Conservation (phyloP, 2,797 vertebrate genomes). For the Silurus lanzhouensis region DNA sequence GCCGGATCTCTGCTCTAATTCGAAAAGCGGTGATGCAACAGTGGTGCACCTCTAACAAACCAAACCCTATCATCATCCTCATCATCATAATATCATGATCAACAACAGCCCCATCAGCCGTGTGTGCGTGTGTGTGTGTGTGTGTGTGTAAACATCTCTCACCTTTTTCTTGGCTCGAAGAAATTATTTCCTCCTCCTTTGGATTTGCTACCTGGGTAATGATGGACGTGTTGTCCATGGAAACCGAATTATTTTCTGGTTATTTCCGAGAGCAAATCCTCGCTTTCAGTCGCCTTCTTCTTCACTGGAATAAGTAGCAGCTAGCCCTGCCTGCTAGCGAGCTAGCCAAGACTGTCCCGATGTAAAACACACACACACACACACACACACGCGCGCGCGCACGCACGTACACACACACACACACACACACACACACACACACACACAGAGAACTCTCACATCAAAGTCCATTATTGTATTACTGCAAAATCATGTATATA, state of each 20-base stretch:
- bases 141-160: slow-evolving; percentile 53
- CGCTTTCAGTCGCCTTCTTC: slow-evolving; percentile 30
- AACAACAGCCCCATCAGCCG: slow-evolving; percentile 10
- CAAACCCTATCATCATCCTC: not conserved
- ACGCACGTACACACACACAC: not conserved
- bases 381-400: not conserved
- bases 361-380: slow-evolving; percentile 46
- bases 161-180: slow-evolving; percentile 81
- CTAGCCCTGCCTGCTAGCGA: slow-evolving; percentile 71
- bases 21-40: slow-evolving; percentile 4
- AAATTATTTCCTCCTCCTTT: slow-evolving; percentile 95
- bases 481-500: not conserved
- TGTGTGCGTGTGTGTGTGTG: slow-evolving; percentile 7
- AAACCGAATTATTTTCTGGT: slow-evolving; percentile 70
- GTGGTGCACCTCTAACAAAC: not conserved
- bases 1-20: not conserved
- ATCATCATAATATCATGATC: no score
- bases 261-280: slow-evolving; percentile 43
- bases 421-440: not conserved
- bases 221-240: slow-evolving; percentile 99
- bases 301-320: slow-evolving; percentile 54
- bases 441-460: not conserved
- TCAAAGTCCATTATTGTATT: slow-evolving; percentile 3
- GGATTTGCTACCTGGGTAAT: slow-evolving; percentile 99
- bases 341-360: slow-evolving; percentile 58